Conservation (phyloP, 2,888 invertebrate genomes). For the Hymenopus coronatus region DNA sequence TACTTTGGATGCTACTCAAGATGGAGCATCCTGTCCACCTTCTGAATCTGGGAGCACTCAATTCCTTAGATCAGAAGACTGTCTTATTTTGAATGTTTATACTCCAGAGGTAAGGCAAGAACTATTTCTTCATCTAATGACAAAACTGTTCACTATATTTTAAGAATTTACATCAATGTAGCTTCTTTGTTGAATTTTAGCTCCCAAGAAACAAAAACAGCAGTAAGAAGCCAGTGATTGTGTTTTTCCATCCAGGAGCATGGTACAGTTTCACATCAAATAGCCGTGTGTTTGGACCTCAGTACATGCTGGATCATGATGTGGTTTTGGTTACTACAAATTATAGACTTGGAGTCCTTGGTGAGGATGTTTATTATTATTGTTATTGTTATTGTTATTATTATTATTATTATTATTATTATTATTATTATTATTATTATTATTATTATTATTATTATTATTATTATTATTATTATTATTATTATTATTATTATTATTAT, state of each 20-base stretch:
- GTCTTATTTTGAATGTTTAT: neutral
- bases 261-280: conserved; percentile 60
- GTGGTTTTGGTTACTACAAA: conserved; percentile 54
- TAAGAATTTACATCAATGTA: no score
- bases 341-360: conserved; percentile 24
- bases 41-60: conserved; percentile 37
- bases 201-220: neutral
- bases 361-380: neutral
- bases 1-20: conserved; percentile 55
- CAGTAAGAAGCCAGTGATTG: conserved; percentile 55
- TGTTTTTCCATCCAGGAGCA: conserved; percentile 66
- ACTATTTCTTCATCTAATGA: no score
- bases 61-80: neutral
- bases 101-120: neutral
- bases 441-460: no score
- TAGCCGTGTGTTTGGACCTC: conserved; percentile 56
- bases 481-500: no score
- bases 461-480: no score
- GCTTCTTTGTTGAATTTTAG: neutral
- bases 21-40: conserved; percentile 59
- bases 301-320: conserved; percentile 62
- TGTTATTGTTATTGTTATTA: no score
- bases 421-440: no score
- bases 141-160: no score
- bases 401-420: no score